Evolutionary conservation across 2,797 vertebrate species (phyloP), one percentile per base, ranked within the genome.

Genomic region (Xiphorhynchus erythropygius): DNA sequence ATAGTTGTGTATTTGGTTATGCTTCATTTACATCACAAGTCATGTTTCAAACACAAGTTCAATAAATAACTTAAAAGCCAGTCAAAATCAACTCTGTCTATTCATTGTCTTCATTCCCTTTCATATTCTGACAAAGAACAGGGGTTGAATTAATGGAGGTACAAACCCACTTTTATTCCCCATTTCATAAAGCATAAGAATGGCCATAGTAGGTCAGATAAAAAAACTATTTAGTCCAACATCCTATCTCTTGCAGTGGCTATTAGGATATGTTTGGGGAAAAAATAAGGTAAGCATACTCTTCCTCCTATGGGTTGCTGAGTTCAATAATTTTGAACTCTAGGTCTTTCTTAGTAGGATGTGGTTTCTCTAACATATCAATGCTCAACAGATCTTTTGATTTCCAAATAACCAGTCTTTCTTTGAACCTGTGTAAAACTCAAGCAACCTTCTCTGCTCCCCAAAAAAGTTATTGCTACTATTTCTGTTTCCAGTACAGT

Each of bases 21-120:
- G 47, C 85, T 93, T 96, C 82, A 88, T 88, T 94, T 93, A 69
- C 56, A 82, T 73, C 73, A 84, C 79, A 94, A 92, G 60, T 84
- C 57, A 76, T 50, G 69, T 93, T 86, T 92, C 70, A 86, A 89
- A 70, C 39, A 10, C 16, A 73, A 73, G 62, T 92, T 96, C 85
- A 90, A 91, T 46, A 81, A 15, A 32, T 56, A 96, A 84, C 82
- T 71, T 91, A 84, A 87, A 92, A 84, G 59, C 70, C 52, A 92
- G 32, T 44, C 82, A 82, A 87, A 92, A 79, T 62, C 83, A 91
- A 67, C 85, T 59, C 2, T 35, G 80, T 80, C 39, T 90, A 81
- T 88, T 90, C 10, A 92, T 85, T 55, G 73, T 64, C 52, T 83
- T 62, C 18, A 59, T 59, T 88, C 23, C 33, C 25, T 80, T 92